phyloP scores from a whole-genome alignment of 1,140 invertebrate species.

The Elymnias hypermnestra region DNA sequence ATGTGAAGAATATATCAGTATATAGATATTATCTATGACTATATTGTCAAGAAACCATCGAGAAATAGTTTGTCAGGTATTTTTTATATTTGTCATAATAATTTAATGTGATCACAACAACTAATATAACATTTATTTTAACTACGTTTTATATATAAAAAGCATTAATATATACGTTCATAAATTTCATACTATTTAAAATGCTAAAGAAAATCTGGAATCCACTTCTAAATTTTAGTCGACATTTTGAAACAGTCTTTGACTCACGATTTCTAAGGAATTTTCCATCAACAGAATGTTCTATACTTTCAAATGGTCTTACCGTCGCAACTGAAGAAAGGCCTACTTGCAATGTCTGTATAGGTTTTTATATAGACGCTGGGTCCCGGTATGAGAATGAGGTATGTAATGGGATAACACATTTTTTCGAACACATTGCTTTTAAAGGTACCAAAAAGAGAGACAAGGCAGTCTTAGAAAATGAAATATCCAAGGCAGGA shows the following conservation, averaged over 20 bases:
- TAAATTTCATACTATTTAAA: no score
- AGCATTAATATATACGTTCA: no score
- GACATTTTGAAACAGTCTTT: neutral
- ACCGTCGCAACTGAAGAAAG: conserved; percentile 42
- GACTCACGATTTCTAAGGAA: conserved; percentile 7
- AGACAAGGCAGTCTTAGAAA: conserved; percentile 79
- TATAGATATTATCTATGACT: no score
- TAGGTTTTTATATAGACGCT: conserved; percentile 87
- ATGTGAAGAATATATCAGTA: no score
- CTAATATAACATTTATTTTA: no score
- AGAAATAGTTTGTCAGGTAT: no score
- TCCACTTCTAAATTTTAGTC: neutral
- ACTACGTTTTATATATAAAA: no score
- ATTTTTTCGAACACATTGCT: conserved; percentile 88
- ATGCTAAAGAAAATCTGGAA: neutral
- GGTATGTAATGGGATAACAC: conserved; percentile 82
- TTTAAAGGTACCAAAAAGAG: conserved; percentile 84
- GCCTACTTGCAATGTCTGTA: conserved; percentile 70
- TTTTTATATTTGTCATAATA: no score
- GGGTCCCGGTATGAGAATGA: conserved; percentile 83
- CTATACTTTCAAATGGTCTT: conserved; percentile 36
- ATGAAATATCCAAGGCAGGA: conserved; percentile 86
- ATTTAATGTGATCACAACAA: no score
- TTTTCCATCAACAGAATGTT: conserved; percentile 15
- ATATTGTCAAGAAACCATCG: no score